Percentiles rank a stretch among this genome's conserved stretches.
Conservation (phyloP, 2,888 invertebrate genomes). For the Spodoptera picta region DNA sequence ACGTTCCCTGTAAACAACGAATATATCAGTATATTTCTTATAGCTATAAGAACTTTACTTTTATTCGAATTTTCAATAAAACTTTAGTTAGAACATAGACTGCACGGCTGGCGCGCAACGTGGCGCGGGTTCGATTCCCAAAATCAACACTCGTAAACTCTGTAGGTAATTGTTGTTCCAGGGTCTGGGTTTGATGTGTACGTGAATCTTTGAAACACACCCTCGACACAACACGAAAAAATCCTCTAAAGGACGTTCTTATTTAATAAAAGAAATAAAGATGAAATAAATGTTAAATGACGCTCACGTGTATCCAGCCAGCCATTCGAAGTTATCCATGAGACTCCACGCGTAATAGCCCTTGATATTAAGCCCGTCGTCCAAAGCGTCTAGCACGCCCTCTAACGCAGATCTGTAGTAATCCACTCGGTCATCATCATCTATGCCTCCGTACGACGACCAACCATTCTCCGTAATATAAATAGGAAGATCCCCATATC, state of each 20-base stretch:
- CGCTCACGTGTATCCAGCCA: slow-evolving; percentile 86
- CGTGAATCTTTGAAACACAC: too few relatives aligned
- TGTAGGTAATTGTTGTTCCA: not conserved
- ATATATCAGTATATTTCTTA: not conserved
- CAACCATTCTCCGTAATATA: slow-evolving; percentile 90
- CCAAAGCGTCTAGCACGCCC: slow-evolving; percentile 76
- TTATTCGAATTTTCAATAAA: too few relatives aligned
- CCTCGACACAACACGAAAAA: too few relatives aligned
- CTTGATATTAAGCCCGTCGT: slow-evolving; percentile 79
- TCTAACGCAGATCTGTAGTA: slow-evolving; percentile 79
- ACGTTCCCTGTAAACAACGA: slow-evolving; percentile 52
- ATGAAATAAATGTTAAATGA: too few relatives aligned
- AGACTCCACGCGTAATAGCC: slow-evolving; percentile 90
- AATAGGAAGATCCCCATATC: slow-evolving; percentile 84
- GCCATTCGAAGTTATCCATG: slow-evolving; percentile 91
- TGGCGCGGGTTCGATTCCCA: too few relatives aligned
- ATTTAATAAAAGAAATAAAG: too few relatives aligned
- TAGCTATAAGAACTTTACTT: too few relatives aligned
- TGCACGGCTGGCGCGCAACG: too few relatives aligned
- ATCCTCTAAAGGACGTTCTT: too few relatives aligned
- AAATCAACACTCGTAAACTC: too few relatives aligned
- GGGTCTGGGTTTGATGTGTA: too few relatives aligned
- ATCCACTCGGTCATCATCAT: slow-evolving; percentile 79
- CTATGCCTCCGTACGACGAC: slow-evolving; percentile 72
- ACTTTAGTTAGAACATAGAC: too few relatives aligned